Base-by-base conservation (phyloP, 2,797 vertebrate genomes). In the Rhinatrema bivittatum region DNA sequence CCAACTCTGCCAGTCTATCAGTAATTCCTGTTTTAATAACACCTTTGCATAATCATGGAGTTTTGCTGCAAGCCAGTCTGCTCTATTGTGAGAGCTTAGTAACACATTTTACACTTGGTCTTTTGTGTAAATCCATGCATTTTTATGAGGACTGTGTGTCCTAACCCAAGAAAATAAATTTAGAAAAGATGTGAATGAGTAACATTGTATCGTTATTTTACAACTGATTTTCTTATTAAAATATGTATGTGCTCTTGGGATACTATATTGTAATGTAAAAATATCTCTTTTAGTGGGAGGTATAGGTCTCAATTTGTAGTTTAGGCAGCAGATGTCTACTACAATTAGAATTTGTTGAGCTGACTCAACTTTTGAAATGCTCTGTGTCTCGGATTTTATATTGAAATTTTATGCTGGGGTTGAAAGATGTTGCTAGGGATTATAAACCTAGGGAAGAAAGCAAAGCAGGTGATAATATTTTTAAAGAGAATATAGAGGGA, bases 21-120 rank as follows among this genome's bases (percentile, higher is more conserved):
- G 63, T 68, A 72, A 79, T 66, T 76, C 48, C 55, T 50, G 46
- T 12, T 48, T 18, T 64, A 78, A 69, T 74, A 79, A 60, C 42
- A 48, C 64, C 2, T 77, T 74, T 72, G 60, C 55, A 74, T 79
- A 76, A 79, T 72, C 65, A 72, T 34, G 46, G 37, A 65, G 41
- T 69, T 73, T 62, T 65, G 48, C 42, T 72, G 56, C 49, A 65
- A 68, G 47, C 32, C n/a, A 33, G 26, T 30, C 39, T 65, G 21
- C 36, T 66, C 66, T 55, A 42, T 41, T 49, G 42, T 39, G 62
- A 61, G 35, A 50, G 31, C 22, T 41, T 7, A 60, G 30, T 25
- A 58, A 38, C 28, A 47, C n/a, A n/a, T 65, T 45, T 56, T 52
- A 18, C 25, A 56, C 29, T 51, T 43, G 34, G 6, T 49, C 72